phyloP scores from a whole-genome alignment of 2,113 vertebrate genomes.

The Mesoclemmys tuberculata region DNA sequence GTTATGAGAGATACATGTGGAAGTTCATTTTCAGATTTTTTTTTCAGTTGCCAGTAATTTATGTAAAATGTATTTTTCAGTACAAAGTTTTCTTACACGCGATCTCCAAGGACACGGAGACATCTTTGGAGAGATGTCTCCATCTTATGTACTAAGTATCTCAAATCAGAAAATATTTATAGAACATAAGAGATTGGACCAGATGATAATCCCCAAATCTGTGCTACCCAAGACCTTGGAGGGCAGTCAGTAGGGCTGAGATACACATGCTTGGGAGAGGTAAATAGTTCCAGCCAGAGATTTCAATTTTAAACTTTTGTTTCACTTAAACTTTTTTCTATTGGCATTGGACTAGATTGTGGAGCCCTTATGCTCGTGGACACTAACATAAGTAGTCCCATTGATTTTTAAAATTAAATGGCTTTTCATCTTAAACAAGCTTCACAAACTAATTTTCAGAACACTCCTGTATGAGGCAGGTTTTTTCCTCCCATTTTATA shows the following conservation, averaged over 20 bases:
- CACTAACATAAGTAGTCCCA: background rate
- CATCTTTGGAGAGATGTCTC: background rate
- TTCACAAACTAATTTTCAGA: background rate
- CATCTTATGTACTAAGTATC: background rate
- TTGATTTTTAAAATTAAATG: background rate
- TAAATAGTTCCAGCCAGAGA: background rate
- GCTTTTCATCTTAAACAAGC: background rate
- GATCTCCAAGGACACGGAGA: background rate
- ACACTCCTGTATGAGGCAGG: background rate
- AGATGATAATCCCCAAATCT: background rate
- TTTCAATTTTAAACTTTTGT: background rate
- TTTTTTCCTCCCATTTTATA: background rate
- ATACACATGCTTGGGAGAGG: background rate
- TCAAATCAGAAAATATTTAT: background rate
- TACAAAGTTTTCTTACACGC: background rate
- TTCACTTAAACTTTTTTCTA: background rate
- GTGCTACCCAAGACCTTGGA: background rate
- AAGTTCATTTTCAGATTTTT: background rate
- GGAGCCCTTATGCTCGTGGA: background rate
- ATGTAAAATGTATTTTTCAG: background rate
- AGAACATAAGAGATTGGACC: background rate
- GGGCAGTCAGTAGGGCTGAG: background rate
- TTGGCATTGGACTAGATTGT: background rate
- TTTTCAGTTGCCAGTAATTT: background rate
- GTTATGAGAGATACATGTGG: background rate